Evolutionary conservation across 2,888 invertebrate genomes (phyloP).

Genomic region (Arrhopalites spinosus): DNA sequence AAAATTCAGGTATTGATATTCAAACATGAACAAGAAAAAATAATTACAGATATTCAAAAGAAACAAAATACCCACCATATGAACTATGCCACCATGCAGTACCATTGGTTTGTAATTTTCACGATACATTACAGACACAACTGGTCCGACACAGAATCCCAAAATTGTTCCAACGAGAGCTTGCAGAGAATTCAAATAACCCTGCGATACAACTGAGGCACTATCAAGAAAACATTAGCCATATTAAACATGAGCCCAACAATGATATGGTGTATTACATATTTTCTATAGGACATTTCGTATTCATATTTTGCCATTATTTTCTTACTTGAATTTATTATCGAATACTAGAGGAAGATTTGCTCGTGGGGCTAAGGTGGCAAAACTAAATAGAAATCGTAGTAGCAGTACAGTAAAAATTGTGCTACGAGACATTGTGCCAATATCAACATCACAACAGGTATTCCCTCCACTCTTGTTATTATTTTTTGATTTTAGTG

Average conservation of each 20-base stretch:
- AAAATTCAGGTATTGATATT: not conserved
- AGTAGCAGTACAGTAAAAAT: slow-evolving; percentile 40
- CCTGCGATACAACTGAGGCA: slow-evolving; percentile 45
- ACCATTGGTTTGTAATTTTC: slow-evolving; percentile 51
- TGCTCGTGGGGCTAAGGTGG: slow-evolving; percentile 51
- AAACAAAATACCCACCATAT: slow-evolving; percentile 39
- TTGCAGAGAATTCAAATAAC: slow-evolving; percentile 53
- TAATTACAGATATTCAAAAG: no score
- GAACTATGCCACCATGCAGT: slow-evolving; percentile 46
- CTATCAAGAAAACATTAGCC: no score
- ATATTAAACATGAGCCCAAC: no score
- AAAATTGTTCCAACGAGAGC: slow-evolving; percentile 49
- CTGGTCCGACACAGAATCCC: slow-evolving; percentile 50
- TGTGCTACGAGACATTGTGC: slow-evolving; percentile 28
- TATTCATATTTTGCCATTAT: no score
- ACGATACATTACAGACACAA: slow-evolving; percentile 44
- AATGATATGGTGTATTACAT: no score
- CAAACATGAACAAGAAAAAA: slow-evolving; percentile 1
- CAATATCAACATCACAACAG: slow-evolving; percentile 34
- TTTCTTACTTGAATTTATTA: no score
- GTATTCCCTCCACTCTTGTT: slow-evolving; percentile 13
- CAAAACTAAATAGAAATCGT: slow-evolving; percentile 52
- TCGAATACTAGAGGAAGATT: slow-evolving; percentile 50
- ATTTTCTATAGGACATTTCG: no score
- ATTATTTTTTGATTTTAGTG: slow-evolving; percentile 7